Percentiles rank a stretch among this genome's conserved stretches.
These are phyloP conservation scores for Nomada fabriciana DNA, from an alignment of 2,888 invertebrate species.

Conservation along the genomic window DNA sequence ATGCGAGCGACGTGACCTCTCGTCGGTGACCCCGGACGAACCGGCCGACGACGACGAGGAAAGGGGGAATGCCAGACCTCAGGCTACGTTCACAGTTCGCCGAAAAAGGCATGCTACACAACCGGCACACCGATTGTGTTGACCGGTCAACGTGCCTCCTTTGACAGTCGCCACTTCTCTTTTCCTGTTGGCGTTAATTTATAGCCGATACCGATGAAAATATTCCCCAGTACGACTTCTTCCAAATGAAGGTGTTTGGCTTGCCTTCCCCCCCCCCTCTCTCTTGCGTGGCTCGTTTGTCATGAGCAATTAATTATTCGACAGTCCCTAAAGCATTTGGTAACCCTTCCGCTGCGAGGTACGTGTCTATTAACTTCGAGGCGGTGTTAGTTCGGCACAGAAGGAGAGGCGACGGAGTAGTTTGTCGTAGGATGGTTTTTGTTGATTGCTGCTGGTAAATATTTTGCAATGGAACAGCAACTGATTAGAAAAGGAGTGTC, in stretches of 20 bases:
- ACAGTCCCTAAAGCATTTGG: neutral
- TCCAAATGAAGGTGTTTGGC: neutral
- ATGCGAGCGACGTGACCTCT: constrained; percentile 77
- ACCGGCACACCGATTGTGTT: constrained; percentile 67
- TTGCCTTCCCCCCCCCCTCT: neutral
- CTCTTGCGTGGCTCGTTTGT: neutral
- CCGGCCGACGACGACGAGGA: constrained; percentile 69
- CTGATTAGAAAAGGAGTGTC: too few species aligned
- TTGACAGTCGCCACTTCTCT: constrained; percentile 57
- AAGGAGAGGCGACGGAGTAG: neutral
- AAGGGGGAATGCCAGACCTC: constrained; percentile 68
- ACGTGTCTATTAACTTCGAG: too few species aligned
- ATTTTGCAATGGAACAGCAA: too few species aligned
- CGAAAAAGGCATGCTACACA: constrained; percentile 72
- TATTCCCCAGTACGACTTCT: constrained; percentile 39
- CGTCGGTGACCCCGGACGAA: constrained; percentile 76
- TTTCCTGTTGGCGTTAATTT: constrained; percentile 58
- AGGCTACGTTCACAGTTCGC: constrained; percentile 72
- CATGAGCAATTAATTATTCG: neutral
- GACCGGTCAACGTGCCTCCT: constrained; percentile 67
- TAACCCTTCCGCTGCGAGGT: too few species aligned
- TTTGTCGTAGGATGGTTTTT: too few species aligned
- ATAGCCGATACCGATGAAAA: constrained; percentile 53
- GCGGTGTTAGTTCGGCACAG: neutral
- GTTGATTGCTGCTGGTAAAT: too few species aligned